Evolutionary conservation across 1,140 invertebrate species (phyloP).

Genomic region (Hypsibius dujardini): DNA sequence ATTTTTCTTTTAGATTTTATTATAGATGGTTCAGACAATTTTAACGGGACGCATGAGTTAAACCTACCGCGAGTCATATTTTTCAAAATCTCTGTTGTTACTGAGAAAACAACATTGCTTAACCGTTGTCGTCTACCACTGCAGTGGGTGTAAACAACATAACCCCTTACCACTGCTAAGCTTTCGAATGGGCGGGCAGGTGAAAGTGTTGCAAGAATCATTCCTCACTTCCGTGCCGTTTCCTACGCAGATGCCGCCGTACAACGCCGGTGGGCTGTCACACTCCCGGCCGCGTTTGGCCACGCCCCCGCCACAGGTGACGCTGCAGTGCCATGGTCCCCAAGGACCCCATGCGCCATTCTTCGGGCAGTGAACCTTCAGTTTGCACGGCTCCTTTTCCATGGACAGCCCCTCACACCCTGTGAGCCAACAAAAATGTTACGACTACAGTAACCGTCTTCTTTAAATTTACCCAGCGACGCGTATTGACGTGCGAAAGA

Average conservation of each 20-base stretch:
- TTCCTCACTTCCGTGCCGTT: neutral
- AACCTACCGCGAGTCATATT: neutral
- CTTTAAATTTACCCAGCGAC: too few species aligned
- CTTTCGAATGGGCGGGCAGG: slow-evolving; percentile 2
- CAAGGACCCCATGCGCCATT: slow-evolving; percentile 5
- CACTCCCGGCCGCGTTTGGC: neutral
- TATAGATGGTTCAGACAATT: neutral
- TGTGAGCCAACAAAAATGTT: too few species aligned
- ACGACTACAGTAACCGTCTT: too few species aligned
- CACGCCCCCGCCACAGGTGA: neutral
- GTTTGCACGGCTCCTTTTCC: neutral
- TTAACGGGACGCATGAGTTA: neutral
- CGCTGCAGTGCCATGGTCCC: slow-evolving; percentile 6
- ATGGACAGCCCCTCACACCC: neutral
- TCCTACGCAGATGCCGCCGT: slow-evolving; percentile 5
- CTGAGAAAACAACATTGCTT: too few species aligned
- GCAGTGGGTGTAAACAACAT: too few species aligned
- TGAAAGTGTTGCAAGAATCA: neutral
- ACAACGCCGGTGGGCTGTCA: neutral
- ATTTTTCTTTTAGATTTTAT: neutral
- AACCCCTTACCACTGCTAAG: neutral
- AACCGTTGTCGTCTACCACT: too few species aligned
- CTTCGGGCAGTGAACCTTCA: slow-evolving; percentile 6
- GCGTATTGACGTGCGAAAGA: neutral
- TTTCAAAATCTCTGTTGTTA: neutral